Conservation (phyloP, 2,888 invertebrate genomes). For the Rhingia rostrata region DNA sequence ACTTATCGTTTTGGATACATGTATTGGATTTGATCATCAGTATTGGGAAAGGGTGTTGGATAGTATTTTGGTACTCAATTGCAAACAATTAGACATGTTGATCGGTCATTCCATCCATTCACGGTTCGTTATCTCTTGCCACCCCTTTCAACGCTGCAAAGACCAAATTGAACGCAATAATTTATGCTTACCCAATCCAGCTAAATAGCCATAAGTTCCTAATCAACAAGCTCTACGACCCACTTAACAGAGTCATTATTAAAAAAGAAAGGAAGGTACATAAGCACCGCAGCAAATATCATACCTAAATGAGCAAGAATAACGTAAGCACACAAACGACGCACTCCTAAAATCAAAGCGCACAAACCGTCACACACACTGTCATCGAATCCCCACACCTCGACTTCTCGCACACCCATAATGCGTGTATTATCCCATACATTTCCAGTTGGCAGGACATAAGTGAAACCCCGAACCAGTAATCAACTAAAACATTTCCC, state of each 20-base stretch:
- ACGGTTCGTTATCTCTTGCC: slow-evolving; percentile 31
- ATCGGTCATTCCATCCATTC: no score
- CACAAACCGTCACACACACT: slow-evolving; percentile 46
- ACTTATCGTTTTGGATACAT: no score
- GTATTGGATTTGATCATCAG: no score
- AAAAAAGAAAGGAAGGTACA: slow-evolving; percentile 20
- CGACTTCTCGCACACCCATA: neutral
- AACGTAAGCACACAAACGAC: slow-evolving; percentile 11
- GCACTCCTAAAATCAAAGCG: slow-evolving; percentile 59
- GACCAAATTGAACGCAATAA: slow-evolving; percentile 24
- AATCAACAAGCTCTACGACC: slow-evolving; percentile 69
- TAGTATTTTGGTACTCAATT: no score
- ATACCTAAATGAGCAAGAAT: slow-evolving; percentile 20
- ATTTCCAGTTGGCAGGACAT: slow-evolving; percentile 60
- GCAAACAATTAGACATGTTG: no score
- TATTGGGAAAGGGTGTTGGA: no score
- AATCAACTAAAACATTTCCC: slow-evolving; percentile 72
- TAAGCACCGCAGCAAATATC: slow-evolving; percentile 16
- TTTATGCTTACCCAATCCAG: slow-evolving; percentile 9
- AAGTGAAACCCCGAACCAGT: slow-evolving; percentile 69
- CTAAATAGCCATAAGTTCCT: slow-evolving; percentile 14
- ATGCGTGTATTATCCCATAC: slow-evolving; percentile 51
- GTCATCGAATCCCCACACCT: slow-evolving; percentile 1
- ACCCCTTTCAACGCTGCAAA: slow-evolving; percentile 54
- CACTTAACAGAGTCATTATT: slow-evolving; percentile 70